Conservation (phyloP, 2,888 invertebrate genomes). For the Spilosoma lubricipeda region DNA sequence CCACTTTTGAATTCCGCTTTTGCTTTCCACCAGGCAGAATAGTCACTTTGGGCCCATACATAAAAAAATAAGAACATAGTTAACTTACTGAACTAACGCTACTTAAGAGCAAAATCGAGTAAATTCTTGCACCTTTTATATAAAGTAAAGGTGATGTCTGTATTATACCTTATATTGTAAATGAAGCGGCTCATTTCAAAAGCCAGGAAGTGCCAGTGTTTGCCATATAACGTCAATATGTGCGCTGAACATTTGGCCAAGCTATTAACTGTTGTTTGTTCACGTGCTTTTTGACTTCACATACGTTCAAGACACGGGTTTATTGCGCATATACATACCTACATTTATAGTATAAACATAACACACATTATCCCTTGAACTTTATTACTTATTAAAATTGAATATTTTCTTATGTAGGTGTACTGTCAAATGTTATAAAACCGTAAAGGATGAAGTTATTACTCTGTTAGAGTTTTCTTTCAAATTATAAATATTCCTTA, state of each 20-base stretch:
- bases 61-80: background rate
- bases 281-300: conserved; percentile 64
- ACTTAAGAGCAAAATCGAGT: no score
- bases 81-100: background rate
- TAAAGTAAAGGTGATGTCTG: no score
- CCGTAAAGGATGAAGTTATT: background rate
- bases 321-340: conserved; percentile 20
- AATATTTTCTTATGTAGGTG: background rate
- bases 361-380: background rate
- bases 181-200: conserved; percentile 57
- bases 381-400: background rate
- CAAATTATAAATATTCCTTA: no score
- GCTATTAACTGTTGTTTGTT: conserved; percentile 70
- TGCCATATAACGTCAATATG: conserved; percentile 69
- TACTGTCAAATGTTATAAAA: background rate
- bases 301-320: conserved; percentile 48
- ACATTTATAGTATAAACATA: conserved; percentile 35
- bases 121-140: background rate
- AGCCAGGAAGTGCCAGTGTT: conserved; percentile 59
- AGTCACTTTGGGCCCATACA: no score
- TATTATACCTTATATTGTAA: conserved; percentile 32
- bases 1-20: no score
- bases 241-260: conserved; percentile 61
- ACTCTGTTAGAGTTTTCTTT: background rate
- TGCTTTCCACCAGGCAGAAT: no score